A percentile compares a stretch with the other conserved stretches of the same genome.
phyloP scores from a whole-genome alignment of 2,113 vertebrate species.

The Crotalus horridus region DNA sequence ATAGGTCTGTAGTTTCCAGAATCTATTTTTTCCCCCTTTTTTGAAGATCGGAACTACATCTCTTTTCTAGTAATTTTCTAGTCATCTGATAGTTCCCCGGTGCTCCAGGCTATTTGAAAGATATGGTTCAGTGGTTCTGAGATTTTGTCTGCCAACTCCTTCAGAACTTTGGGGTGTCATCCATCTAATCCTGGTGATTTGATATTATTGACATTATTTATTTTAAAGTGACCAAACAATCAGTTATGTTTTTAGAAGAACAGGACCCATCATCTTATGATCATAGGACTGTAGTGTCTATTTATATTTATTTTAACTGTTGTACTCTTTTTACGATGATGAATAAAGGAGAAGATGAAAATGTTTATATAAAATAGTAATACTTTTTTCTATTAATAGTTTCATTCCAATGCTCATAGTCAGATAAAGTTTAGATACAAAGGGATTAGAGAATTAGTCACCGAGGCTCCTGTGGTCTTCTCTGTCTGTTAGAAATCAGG shows the following conservation, averaged over 20 bases:
- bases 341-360: neutral
- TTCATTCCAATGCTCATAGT: neutral
- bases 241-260: neutral
- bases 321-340: neutral
- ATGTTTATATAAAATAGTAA: neutral
- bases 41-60: neutral
- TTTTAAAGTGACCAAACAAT: neutral
- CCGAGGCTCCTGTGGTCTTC: neutral
- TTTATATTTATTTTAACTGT: neutral
- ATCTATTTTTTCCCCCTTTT: neutral
- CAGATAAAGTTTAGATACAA: neutral
- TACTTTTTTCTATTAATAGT: neutral
- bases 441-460: neutral
- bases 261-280: neutral
- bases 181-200: neutral
- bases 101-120: neutral
- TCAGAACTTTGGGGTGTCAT: neutral
- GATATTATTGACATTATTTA: neutral
- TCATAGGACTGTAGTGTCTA: neutral
- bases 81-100: neutral
- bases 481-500: neutral
- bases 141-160: neutral
- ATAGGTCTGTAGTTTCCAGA: neutral
- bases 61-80: neutral
- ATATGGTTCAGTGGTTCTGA: neutral